Evolutionary conservation across 2,797 vertebrate genomes (phyloP).

Genomic region (Falco cherrug): DNA sequence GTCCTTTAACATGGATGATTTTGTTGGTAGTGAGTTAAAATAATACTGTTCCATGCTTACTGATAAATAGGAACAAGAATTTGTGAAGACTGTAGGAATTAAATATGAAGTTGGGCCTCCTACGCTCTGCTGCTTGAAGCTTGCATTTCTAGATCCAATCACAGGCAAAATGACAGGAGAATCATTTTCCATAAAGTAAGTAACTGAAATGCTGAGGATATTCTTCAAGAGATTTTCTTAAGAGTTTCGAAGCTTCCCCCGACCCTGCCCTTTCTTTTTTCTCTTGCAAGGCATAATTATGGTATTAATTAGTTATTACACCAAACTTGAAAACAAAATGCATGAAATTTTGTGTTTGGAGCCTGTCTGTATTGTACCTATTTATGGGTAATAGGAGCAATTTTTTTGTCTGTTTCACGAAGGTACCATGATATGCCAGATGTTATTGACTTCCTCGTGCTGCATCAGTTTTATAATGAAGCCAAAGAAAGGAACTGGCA

Average conservation of each 20-base stretch:
- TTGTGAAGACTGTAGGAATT: slow-evolving; percentile 96
- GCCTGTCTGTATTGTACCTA: not conserved
- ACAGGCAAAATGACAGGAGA: slow-evolving; percentile 98
- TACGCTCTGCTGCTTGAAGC: slow-evolving; percentile 95
- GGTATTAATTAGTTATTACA: not conserved
- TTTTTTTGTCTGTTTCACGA: slow-evolving; percentile 19
- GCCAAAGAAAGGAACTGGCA: slow-evolving; percentile 98
- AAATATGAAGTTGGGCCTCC: slow-evolving; percentile 97
- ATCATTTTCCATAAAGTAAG: slow-evolving; percentile 97
- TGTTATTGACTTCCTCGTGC: slow-evolving; percentile 97
- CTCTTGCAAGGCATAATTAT: not conserved
- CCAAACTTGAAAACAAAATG: not conserved
- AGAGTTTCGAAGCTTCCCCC: not conserved
- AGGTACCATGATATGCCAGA: slow-evolving; percentile 99
- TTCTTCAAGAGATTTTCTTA: not conserved
- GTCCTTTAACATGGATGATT: not conserved
- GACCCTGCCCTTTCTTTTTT: not conserved
- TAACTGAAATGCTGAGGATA: not conserved
- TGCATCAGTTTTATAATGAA: slow-evolving; percentile 97
- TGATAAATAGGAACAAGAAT: slow-evolving; percentile 91
- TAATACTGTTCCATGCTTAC: not conserved
- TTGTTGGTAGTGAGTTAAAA: not conserved
- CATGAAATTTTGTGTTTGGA: not conserved
- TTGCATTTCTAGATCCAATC: slow-evolving; percentile 94
- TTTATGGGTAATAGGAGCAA: not conserved